Base-by-base conservation (phyloP, 2,888 invertebrate species). In the Limnephilus rhombicus region DNA sequence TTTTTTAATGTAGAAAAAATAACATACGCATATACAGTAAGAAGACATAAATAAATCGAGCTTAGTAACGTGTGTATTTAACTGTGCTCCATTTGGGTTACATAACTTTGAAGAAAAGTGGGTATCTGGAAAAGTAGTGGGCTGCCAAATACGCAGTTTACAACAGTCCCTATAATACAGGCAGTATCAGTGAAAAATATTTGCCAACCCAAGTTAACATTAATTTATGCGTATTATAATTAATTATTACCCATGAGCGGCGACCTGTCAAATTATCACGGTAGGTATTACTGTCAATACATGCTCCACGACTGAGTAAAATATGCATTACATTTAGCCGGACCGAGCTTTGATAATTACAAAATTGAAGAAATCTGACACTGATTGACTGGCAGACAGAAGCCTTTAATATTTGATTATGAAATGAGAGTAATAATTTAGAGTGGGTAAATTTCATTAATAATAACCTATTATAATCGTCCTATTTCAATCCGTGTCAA, bases 191-290 rank as follows among this genome's bases (percentile, higher is more conserved):
- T 68, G 68, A 1, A 24, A n/a, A 68, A n/a, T 68, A 68, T 68
- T 68, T n/a, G 68, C 5, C 68, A 68, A n/a, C 2, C 24, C 68
- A 9, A 68, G 68, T 68, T 24, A n/a, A 24, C n/a, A 53, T 53
- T 53, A 53, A 53, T 53, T 53, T 53, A 18, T 24, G 18, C 53
- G 24, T 68, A n/a, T 68, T 68, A 68, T 68, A n/a, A 24, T 49
- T 29, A 49, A 68, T 68, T 68, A 24, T 49, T 29, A 49, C 13
- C 86, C 86, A 12, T 2, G 45, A 86, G 86, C 49, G 29, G 11
- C 86, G 49, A 86, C 0, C 86, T 86, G 86, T 86, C 86, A 86
- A 86, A 86, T 86, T 24, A 86, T 49, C 83, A 41, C 37, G 83
- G 18, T 83, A 34, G 53, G 53, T 53, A 3, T 15, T 1, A 68